Evolutionary conservation across 2,888 invertebrate species (phyloP).

Genomic region (Blastobasis lacticolella): DNA sequence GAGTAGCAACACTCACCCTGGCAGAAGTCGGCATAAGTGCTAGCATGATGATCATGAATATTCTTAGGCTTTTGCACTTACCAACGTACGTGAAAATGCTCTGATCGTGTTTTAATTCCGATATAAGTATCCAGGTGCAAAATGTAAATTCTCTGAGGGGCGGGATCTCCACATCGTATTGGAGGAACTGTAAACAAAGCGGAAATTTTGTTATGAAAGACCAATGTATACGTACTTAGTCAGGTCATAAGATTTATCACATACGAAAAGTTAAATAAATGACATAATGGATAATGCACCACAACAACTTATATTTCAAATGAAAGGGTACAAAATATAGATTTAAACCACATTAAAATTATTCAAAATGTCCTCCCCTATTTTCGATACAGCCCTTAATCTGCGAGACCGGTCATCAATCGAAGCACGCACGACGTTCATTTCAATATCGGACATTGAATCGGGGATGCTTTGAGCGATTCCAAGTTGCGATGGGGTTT

Average conservation of each 20-base stretch:
- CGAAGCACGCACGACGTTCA: background rate
- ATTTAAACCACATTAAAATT: background rate
- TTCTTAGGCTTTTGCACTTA: conserved; percentile 23
- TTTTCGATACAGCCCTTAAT: background rate
- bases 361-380: background rate
- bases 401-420: background rate
- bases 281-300: background rate
- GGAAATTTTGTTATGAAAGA: background rate
- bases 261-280: background rate
- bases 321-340: background rate
- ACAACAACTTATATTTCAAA: background rate
- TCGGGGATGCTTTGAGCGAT: background rate
- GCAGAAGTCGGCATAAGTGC: no score
- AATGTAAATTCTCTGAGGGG: conserved; percentile 87
- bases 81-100: conserved; percentile 57
- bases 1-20: no score
- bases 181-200: conserved; percentile 51
- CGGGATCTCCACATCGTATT: conserved; percentile 82
- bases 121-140: conserved; percentile 86
- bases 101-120: conserved; percentile 57
- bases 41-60: no score
- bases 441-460: background rate
- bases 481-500: background rate
- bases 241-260: background rate
- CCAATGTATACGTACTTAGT: background rate